Conservation (phyloP, 2,797 vertebrate species). For the Nannoperca australis region DNA sequence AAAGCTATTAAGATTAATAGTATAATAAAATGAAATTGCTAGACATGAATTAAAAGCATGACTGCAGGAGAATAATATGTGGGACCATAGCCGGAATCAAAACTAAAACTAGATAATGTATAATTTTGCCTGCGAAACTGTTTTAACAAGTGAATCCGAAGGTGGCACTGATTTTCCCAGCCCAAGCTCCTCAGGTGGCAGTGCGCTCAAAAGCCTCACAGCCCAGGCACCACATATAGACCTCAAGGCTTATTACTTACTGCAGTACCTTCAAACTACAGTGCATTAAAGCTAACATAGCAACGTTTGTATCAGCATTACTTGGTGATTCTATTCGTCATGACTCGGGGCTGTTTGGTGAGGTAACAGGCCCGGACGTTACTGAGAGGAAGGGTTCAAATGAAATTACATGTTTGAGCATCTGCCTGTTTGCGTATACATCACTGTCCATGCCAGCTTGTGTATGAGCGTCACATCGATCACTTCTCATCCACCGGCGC, state of each 20-base stretch:
- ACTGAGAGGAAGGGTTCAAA: constrained; percentile 36
- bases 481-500: constrained; percentile 29
- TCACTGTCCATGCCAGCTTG: constrained; percentile 9
- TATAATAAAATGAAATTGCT: constrained; percentile 56
- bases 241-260: constrained; percentile 50
- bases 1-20: constrained; percentile 56
- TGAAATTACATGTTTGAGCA: constrained; percentile 46
- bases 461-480: constrained; percentile 35
- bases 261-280: constrained; percentile 58
- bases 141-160: constrained; percentile 48
- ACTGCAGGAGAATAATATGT: constrained; percentile 43
- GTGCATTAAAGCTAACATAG: constrained; percentile 57
- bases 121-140: constrained; percentile 16
- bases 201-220: constrained; percentile 52
- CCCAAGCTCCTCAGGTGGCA: constrained; percentile 42
- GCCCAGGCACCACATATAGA: constrained; percentile 41
- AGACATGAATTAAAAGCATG: constrained; percentile 50
- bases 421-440: constrained; percentile 21
- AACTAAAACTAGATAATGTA: constrained; percentile 29
- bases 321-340: constrained; percentile 39
- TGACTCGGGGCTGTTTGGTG: constrained; percentile 56
- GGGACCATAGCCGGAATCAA: constrained; percentile 19
- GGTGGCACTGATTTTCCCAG: constrained; percentile 34
- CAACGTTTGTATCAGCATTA: constrained; percentile 58
- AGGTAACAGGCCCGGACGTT: constrained; percentile 44